Base-by-base conservation (phyloP, 30 jellyfish, hydroid and myxozoan species). In the Aurelia coerulea region DNA sequence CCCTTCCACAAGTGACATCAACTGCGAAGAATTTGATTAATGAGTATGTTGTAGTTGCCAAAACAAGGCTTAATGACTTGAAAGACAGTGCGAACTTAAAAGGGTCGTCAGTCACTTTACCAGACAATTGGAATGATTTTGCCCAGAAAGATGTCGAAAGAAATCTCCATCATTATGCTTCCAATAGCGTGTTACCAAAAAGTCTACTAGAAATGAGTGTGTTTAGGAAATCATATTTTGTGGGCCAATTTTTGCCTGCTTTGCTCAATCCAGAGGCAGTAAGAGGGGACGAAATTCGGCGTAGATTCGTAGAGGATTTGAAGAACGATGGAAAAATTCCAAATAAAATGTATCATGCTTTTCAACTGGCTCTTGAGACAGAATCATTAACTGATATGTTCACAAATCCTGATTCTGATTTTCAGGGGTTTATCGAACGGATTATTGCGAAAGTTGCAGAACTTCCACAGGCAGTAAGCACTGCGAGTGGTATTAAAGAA, bases 171-270 rank as follows among this genome's bases (percentile, higher is more conserved):
- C 88, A 73, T 8, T 84, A 54, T 50, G 46, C 62, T 14, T 49
- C 53, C 10, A 72, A 54, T 8, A 68, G 76, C 17, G 56, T 19
- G 9, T 34, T 84, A 11, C 88, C 93, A 34, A 84, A 64, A 12
- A 41, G 72, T n/a, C 51, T 84, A 16, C 31, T 73, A 13, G 93
- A 84, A 33, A 67, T 84, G 83, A 84, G 93, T 66, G 93, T 84
- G 3, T 84, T 84, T 52, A 56, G 86, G 65, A 84, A 84, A 52
- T 53, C 79, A 0, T 84, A 84, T 32, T 84, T 84, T 49, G 67
- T 84, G 10, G 87, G 93, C 37, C 65, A 86, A 31, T 84, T 84
- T 64, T 37, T 84, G 83, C 93, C 93, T 7, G 93, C 84, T 10
- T 51, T 84, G 74, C 78, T 84, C 19, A 58, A 56, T 31, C 88